phyloP scores from a whole-genome alignment of 2,113 vertebrate species.

The Ursus arctos region DNA sequence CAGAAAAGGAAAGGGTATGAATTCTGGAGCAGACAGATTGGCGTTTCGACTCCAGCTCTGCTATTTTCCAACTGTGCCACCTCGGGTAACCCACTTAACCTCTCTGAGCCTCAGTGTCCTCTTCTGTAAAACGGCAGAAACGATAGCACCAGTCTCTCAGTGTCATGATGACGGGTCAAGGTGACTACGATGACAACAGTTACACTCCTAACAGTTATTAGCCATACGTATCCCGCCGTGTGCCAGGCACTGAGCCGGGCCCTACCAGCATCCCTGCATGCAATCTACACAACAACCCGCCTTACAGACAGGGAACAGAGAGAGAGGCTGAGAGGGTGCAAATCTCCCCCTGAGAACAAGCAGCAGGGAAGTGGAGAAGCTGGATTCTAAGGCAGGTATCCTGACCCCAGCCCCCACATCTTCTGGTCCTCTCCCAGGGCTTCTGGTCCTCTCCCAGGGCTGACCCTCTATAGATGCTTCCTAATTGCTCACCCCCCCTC shows the following conservation, averaged over 20 bases:
- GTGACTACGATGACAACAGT: background rate
- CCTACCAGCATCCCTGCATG: background rate
- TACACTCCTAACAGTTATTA: background rate
- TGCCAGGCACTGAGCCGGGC: background rate
- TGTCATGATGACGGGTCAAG: background rate
- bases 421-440: background rate
- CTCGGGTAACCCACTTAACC: background rate
- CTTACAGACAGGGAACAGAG: background rate
- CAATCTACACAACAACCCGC: background rate
- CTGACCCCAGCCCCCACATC: background rate
- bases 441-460: background rate
- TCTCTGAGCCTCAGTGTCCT: slow-evolving; percentile 7
- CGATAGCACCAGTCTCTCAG: background rate
- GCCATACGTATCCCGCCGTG: background rate
- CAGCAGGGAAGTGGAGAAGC: background rate
- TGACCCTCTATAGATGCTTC: background rate
- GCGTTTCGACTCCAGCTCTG: background rate
- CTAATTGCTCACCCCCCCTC: accelerated
- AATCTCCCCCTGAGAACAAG: background rate
- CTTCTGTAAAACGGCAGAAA: background rate
- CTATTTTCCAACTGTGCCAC: background rate
- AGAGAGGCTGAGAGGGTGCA: background rate
- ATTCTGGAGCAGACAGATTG: background rate
- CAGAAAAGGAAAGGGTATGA: background rate
- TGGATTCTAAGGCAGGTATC: background rate